These are phyloP conservation scores for Sicus ferrugineus DNA, from an alignment of 2,888 invertebrate genomes.

Conservation along the genomic window DNA sequence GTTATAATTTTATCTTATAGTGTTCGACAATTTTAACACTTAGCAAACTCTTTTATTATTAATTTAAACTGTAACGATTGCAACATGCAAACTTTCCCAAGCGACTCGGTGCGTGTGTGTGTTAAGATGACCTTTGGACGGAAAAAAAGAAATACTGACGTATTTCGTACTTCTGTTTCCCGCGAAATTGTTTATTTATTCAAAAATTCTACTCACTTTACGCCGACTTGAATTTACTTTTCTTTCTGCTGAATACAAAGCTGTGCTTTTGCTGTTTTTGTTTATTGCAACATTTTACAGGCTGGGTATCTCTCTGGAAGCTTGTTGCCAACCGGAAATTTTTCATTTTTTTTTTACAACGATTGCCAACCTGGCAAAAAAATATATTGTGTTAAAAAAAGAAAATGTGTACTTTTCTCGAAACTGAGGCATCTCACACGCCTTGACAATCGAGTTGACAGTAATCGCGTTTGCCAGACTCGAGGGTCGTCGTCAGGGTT, in stretches of 20 bases:
- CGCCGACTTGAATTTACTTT: neutral
- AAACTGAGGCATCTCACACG: too few relatives aligned
- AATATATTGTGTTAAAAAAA: too few relatives aligned
- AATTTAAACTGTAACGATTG: neutral
- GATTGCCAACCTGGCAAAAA: too few relatives aligned
- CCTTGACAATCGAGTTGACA: too few relatives aligned
- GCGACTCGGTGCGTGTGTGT: neutral
- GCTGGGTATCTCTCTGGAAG: neutral
- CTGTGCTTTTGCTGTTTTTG: conserved; percentile 1
- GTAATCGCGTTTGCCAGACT: too few relatives aligned
- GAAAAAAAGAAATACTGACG: neutral
- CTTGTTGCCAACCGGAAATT: conserved; percentile 9
- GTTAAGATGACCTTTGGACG: too few relatives aligned
- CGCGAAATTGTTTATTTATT: neutral
- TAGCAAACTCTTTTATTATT: neutral
- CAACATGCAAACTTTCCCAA: neutral
- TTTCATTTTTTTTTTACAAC: conserved; percentile 9
- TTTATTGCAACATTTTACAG: neutral
- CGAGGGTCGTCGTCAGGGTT: too few relatives aligned
- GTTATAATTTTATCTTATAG: too few relatives aligned
- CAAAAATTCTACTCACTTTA: neutral
- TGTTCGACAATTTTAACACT: neutral
- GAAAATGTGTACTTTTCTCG: too few relatives aligned
- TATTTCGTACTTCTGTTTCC: neutral
- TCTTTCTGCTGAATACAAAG: neutral